phyloP scores from a whole-genome alignment of 2,888 invertebrate genomes.

The Philaethria dido region DNA sequence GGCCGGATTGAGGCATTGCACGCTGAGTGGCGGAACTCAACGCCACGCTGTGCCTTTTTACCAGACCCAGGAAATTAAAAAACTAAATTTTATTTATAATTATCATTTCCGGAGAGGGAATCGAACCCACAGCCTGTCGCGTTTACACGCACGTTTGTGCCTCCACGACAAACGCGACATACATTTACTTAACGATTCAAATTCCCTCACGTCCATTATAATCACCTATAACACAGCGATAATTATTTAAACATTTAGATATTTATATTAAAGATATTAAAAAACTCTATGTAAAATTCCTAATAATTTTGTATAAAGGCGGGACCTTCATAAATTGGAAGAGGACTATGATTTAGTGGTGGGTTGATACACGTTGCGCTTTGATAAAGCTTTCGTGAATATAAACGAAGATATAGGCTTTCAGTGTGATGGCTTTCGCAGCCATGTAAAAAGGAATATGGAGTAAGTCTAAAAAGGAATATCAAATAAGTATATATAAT shows the following conservation, averaged over 20 bases:
- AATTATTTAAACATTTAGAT: not conserved
- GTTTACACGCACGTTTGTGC: too few relatives aligned
- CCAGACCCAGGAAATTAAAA: too few relatives aligned
- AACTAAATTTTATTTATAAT: too few relatives aligned
- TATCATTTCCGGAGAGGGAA: too few relatives aligned
- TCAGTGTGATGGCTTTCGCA: constrained; percentile 32
- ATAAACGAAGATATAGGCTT: constrained; percentile 28
- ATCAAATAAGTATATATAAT: not conserved
- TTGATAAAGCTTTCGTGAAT: constrained; percentile 27
- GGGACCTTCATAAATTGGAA: constrained; percentile 24
- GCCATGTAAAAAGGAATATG: constrained; percentile 1
- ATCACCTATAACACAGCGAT: too few relatives aligned
- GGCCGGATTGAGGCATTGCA: too few relatives aligned
- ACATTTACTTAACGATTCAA: too few relatives aligned
- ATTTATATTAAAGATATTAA: not conserved
- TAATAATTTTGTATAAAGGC: constrained; percentile 5
- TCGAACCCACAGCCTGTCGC: too few relatives aligned
- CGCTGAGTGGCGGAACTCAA: too few relatives aligned
- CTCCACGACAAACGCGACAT: too few relatives aligned
- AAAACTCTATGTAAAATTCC: constrained; percentile 9
- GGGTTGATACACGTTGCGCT: constrained; percentile 24
- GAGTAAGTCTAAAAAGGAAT: not conserved
- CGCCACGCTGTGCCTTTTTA: too few relatives aligned
- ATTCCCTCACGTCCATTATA: too few relatives aligned
- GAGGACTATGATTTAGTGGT: constrained; percentile 16